phyloP scores from a whole-genome alignment of 1,140 invertebrate genomes.

The Drosophila pseudoobscura region DNA sequence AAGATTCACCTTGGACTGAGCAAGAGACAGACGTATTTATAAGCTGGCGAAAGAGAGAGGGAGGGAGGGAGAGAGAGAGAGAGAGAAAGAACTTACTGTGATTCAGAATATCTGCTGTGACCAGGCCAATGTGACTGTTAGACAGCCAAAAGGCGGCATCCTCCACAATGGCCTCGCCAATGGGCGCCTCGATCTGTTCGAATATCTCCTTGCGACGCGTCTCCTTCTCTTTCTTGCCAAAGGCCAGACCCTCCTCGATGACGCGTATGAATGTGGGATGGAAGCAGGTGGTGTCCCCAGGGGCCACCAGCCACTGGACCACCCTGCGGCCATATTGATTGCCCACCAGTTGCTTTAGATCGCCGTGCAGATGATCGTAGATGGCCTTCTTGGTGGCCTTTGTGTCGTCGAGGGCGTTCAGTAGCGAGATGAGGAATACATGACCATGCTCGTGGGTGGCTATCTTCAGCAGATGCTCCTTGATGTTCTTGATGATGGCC shows the following conservation, averaged over 20 bases:
- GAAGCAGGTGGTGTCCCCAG: constrained; percentile 89
- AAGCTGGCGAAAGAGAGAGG: too few relatives aligned
- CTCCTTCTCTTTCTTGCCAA: constrained; percentile 91
- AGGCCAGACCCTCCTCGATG: constrained; percentile 89
- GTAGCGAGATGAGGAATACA: constrained; percentile 91
- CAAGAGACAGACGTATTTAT: not conserved
- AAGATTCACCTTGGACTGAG: constrained; percentile 62
- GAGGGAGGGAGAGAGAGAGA: not conserved
- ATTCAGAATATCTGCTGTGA: constrained; percentile 89
- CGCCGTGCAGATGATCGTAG: constrained; percentile 89
- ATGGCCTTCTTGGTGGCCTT: constrained; percentile 93
- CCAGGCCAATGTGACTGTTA: constrained; percentile 87
- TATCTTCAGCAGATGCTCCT: constrained; percentile 92
- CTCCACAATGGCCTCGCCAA: constrained; percentile 87
- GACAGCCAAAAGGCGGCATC: constrained; percentile 88
- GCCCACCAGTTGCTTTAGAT: constrained; percentile 88
- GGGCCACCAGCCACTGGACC: constrained; percentile 92
- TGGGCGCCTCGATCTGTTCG: constrained; percentile 86
- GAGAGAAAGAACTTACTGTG: constrained; percentile 81
- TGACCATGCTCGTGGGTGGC: constrained; percentile 94
- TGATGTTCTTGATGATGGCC: constrained; percentile 91
- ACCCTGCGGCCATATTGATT: constrained; percentile 90
- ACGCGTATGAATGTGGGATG: constrained; percentile 89
- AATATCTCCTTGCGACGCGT: constrained; percentile 90
- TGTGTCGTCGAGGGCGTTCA: constrained; percentile 97